Evolutionary conservation across 1,140 invertebrate species (phyloP), one percentile per base, ranked within the genome.

Genomic region (Zaprionus ornatus): DNA sequence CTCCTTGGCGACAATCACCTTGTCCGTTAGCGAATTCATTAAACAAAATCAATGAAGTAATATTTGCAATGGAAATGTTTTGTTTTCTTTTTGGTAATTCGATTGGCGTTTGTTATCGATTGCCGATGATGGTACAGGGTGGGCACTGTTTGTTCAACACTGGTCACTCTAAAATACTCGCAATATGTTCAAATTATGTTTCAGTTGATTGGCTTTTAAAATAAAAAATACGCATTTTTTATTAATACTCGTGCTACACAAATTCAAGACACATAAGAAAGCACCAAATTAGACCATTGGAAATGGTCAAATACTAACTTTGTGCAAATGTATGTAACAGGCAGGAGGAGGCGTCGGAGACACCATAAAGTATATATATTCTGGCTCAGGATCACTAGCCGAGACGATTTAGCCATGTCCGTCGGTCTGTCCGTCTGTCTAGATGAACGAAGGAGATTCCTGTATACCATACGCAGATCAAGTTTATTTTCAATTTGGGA

Each of bases 1-100:
- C 78, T 95, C 94, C 70, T 95, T 94, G 15, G 95, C 94, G 63
- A 92, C 61, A 9, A 91, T 25, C 6, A 93, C 84, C 52, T 82
- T 78, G 42, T 92, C 92, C 4, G 77, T 92, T 27, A 90, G 60
- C 3, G 79, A 42, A 64, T 52, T 73, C 91, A 92, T 92, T 78
- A 61, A 23, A 10, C 12, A n/a, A 17, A 50, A 32, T 10, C 27
- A 4, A 25, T 61, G 17, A 13, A 5, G 13, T 50, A 9, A 52
- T 13, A 76, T 42, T 69, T 40, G 4, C 29, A 45, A 50, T 35
- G 37, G 27, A 69, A 74, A 64, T 70, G 19, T 59, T 42, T 69
- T 66, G 32, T 66, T 25, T 63, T 64, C 15, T 4, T 35, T 2
- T 17, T 19, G 9, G 3, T 15, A 9, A 1, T 21, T 29, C 15